These are phyloP conservation scores for Brachyopa scutellaris DNA, from an alignment of 2,888 invertebrate genomes.

Conservation along the genomic window DNA sequence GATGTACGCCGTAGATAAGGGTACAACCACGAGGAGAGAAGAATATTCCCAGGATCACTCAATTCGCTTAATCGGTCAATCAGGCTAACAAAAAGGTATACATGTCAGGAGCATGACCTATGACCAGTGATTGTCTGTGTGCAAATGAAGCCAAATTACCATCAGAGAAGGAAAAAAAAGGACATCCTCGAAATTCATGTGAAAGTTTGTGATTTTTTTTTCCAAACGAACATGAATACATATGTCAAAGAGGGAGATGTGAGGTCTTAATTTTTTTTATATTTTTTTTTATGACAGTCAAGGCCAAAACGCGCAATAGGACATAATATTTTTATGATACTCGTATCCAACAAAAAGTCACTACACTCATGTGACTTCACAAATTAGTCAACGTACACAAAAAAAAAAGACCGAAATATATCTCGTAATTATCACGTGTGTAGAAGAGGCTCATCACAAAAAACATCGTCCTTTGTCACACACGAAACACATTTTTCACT, in stretches of 20 bases:
- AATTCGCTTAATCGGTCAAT: slow-evolving; percentile 64
- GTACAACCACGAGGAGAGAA: slow-evolving; percentile 12
- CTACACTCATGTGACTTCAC: slow-evolving; percentile 10
- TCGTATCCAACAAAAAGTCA: slow-evolving; percentile 27
- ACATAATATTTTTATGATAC: slow-evolving; percentile 13
- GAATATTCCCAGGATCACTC: slow-evolving; percentile 45
- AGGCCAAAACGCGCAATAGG: slow-evolving; percentile 21
- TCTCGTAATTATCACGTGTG: slow-evolving; percentile 53
- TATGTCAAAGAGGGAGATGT: background rate
- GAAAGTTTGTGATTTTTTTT: too few relatives aligned
- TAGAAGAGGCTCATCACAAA: slow-evolving; percentile 49
- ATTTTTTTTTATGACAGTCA: slow-evolving; percentile 1
- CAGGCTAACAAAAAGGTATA: slow-evolving; percentile 36
- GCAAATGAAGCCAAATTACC: slow-evolving; percentile 26
- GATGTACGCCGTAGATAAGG: slow-evolving; percentile 40
- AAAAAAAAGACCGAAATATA: background rate
- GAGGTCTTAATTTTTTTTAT: background rate
- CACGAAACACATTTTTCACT: slow-evolving; percentile 58
- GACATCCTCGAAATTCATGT: slow-evolving; percentile 9
- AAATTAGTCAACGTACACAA: slow-evolving; percentile 47
- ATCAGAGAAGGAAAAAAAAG: background rate
- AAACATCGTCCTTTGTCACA: slow-evolving; percentile 59
- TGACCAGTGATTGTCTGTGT: slow-evolving; percentile 13
- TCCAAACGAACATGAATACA: background rate
- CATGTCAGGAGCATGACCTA: slow-evolving; percentile 24